Evolutionary conservation across 2,113 vertebrate genomes (phyloP).

Genomic region (Rhinoptilus africanus): DNA sequence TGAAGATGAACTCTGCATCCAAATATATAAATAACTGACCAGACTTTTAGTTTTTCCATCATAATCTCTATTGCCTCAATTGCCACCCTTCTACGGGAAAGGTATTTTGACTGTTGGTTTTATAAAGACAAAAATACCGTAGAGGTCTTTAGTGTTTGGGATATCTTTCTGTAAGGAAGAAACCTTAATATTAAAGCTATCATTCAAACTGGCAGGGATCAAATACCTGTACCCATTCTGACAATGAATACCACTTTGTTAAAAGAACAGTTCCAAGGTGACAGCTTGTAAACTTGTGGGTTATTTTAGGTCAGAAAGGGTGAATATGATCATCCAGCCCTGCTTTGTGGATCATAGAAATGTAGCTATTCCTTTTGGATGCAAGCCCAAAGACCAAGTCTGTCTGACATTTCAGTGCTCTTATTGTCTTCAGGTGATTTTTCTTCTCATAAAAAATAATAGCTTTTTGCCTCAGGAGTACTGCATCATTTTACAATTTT

Average conservation of each 20-base stretch:
- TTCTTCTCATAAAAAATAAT: background rate
- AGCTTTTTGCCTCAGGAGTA: background rate
- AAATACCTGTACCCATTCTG: background rate
- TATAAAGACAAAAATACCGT: background rate
- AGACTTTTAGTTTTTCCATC: background rate
- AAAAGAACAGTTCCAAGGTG: background rate
- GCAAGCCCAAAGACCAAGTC: background rate
- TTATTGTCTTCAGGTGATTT: background rate
- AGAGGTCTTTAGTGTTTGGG: background rate
- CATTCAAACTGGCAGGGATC: background rate
- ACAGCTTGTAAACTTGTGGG: background rate
- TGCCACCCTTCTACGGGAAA: background rate
- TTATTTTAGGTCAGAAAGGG: background rate
- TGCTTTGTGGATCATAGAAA: background rate
- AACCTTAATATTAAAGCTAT: background rate
- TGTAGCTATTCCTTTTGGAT: background rate
- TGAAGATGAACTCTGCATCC: background rate
- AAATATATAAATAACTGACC: background rate
- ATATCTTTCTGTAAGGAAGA: background rate
- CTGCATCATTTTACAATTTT: background rate
- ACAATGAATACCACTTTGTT: background rate
- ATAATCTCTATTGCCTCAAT: background rate
- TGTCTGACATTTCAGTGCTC: background rate
- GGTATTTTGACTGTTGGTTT: background rate
- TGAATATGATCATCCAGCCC: background rate